phyloP scores from a whole-genome alignment of 2,888 invertebrate genomes.

The Cantharis lateralis region DNA sequence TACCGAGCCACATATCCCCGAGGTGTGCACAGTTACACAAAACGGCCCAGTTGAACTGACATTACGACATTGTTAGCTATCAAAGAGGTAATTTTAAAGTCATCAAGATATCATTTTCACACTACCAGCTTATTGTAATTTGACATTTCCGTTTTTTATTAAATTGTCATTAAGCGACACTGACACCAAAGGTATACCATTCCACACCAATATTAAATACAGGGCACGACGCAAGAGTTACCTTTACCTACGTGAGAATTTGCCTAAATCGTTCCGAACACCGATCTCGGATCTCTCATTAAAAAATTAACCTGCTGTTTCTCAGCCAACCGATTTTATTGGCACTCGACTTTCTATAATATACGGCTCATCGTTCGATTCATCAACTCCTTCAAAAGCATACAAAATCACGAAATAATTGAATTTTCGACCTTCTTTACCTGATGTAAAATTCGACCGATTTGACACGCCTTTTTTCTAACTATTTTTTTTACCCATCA shows the following conservation, averaged over 20 bases:
- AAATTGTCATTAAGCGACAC: constrained; percentile 48
- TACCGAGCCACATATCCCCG: constrained; percentile 28
- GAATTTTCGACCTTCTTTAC: constrained; percentile 29
- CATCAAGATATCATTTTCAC: constrained; percentile 56
- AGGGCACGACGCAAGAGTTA: background rate
- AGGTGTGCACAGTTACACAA: constrained; percentile 26
- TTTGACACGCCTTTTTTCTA: constrained; percentile 19
- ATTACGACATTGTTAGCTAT: constrained; percentile 29
- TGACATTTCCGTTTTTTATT: constrained; percentile 56
- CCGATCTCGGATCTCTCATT: background rate
- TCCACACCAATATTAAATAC: background rate
- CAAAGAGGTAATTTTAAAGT: constrained; percentile 51
- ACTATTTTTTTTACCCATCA: constrained; percentile 2
- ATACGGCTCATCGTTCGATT: background rate
- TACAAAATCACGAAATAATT: constrained; percentile 29
- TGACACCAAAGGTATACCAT: constrained; percentile 18
- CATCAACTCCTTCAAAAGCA: constrained; percentile 10
- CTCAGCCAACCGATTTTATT: background rate
- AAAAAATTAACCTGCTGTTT: background rate
- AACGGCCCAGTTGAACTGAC: constrained; percentile 28
- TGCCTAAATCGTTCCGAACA: background rate
- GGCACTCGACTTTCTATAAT: background rate
- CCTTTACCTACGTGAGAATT: background rate
- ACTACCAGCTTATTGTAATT: constrained; percentile 54
- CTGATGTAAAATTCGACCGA: constrained; percentile 30